These are phyloP conservation scores for Macroglossus sobrinus DNA, from an alignment of 2,113 vertebrate species.

Conservation along the genomic window DNA sequence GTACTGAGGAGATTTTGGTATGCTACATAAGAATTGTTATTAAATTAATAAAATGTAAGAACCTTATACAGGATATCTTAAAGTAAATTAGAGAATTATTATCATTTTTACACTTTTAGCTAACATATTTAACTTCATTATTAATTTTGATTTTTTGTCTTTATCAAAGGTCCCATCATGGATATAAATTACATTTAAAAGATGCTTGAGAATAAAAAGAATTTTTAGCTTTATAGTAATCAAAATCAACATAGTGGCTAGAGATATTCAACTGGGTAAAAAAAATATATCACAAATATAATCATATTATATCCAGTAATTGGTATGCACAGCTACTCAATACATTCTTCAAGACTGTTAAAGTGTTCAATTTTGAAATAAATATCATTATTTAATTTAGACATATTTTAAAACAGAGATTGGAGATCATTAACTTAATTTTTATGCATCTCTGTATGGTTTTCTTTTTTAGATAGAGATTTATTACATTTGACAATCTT, in stretches of 20 bases:
- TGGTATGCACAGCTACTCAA: background rate
- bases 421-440: background rate
- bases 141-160: background rate
- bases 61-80: background rate
- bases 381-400: background rate
- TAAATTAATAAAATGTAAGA: background rate
- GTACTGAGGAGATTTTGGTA: background rate
- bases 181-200: background rate
- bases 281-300: background rate
- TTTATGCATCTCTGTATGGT: background rate
- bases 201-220: background rate
- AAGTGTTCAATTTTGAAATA: background rate
- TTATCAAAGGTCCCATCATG: background rate
- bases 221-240: background rate
- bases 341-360: background rate
- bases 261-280: background rate
- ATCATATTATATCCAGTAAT: background rate
- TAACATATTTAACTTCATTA: background rate
- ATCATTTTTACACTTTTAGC: background rate
- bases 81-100: slow-evolving; percentile 1
- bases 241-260: background rate
- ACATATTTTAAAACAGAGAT: background rate
- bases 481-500: background rate
- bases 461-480: slow-evolving; percentile 1
- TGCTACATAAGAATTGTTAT: background rate